Conservation (phyloP, 2,888 invertebrate genomes). For the Ommatoiulus sabulosus region DNA sequence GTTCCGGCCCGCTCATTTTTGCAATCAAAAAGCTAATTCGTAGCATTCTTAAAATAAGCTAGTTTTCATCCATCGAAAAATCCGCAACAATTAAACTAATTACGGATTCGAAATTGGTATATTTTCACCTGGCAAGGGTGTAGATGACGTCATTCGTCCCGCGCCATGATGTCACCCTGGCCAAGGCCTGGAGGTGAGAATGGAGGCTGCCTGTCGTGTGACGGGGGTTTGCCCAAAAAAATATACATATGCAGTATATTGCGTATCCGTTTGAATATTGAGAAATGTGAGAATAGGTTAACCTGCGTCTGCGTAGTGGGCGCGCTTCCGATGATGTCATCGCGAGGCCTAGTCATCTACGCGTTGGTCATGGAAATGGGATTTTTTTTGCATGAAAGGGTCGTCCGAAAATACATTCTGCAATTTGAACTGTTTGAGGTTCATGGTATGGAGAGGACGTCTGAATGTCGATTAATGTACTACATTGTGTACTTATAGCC, state of each 20-base stretch:
- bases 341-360: neutral
- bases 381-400: neutral
- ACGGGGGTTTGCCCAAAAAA: too few relatives aligned
- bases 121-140: neutral
- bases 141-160: neutral
- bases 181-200: neutral
- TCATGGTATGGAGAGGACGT: too few relatives aligned
- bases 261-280: neutral
- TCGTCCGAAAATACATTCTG: neutral
- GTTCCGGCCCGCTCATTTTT: too few relatives aligned
- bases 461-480: too few relatives aligned
- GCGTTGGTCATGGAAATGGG: neutral
- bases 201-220: neutral
- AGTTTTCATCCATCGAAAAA: too few relatives aligned
- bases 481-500: too few relatives aligned
- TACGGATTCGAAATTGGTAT: neutral
- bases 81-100: neutral
- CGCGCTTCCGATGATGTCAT: neutral
- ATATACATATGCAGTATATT: neutral
- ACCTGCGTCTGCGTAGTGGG: neutral
- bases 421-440: too few relatives aligned
- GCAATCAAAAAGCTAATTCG: too few relatives aligned
- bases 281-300: neutral
- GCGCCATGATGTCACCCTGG: neutral
- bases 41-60: too few relatives aligned